Percentiles rank a stretch among this genome's conserved stretches.
Conservation (phyloP, 2,113 vertebrate genomes). For the Mionectes macconnelli region DNA sequence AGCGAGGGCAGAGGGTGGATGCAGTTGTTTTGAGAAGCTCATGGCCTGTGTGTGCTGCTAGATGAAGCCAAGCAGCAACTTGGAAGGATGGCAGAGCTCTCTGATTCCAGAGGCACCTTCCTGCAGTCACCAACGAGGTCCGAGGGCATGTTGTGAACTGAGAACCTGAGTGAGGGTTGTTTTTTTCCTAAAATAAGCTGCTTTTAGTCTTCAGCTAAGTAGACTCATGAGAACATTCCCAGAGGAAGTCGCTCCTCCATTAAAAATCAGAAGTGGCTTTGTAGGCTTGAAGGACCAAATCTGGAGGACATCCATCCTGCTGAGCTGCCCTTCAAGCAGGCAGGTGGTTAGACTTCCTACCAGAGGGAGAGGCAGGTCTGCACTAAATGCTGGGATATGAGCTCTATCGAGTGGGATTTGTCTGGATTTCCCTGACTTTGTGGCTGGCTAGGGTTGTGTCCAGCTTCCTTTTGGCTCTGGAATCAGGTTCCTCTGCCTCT, state of each 20-base stretch:
- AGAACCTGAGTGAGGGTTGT: background rate
- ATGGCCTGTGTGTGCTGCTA: background rate
- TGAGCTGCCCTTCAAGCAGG: background rate
- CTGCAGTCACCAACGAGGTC: background rate
- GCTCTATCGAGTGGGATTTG: background rate
- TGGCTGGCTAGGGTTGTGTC: background rate
- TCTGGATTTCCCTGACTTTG: background rate
- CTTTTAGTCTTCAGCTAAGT: slow-evolving; percentile 20
- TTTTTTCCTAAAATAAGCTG: slow-evolving; percentile 18
- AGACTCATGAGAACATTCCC: slow-evolving; percentile 12
- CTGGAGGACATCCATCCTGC: background rate
- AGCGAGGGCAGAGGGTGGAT: background rate
- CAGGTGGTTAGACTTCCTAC: background rate
- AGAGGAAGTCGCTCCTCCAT: background rate
- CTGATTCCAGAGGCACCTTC: background rate
- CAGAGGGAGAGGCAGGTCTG: background rate
- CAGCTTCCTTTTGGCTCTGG: slow-evolving; percentile 17
- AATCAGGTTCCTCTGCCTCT: background rate
- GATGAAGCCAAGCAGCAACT: background rate
- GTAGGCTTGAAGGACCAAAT: background rate
- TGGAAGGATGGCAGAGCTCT: background rate
- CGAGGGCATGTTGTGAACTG: background rate
- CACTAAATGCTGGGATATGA: background rate
- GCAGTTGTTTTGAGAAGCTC: background rate
- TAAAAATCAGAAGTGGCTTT: background rate